Conservation (phyloP, 2,888 invertebrate species). For the Malthinus seriepunctatus region DNA sequence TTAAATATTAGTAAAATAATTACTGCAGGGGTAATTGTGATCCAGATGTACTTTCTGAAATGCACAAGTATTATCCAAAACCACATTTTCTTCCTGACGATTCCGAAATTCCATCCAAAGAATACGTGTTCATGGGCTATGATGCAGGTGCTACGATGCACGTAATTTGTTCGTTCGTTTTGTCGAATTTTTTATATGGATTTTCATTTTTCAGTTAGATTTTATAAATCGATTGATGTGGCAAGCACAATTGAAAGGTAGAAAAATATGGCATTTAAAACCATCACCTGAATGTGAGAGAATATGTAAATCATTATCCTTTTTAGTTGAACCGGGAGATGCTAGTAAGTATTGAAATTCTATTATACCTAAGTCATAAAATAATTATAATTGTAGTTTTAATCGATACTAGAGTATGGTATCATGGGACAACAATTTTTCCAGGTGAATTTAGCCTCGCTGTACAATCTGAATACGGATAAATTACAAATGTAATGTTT, state of each 20-base stretch:
- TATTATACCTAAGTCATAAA: background rate
- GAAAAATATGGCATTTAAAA: conserved; percentile 81
- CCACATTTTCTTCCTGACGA: conserved; percentile 87
- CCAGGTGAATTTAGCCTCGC: conserved; percentile 83
- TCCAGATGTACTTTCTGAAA: conserved; percentile 71
- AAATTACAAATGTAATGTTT: conserved; percentile 35
- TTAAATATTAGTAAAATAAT: background rate
- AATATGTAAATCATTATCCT: conserved; percentile 72
- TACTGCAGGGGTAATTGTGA: conserved; percentile 80
- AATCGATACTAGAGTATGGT: conserved; percentile 90
- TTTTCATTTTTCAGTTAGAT: conserved; percentile 70
- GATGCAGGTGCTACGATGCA: conserved; percentile 91
- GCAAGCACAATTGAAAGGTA: conserved; percentile 89
- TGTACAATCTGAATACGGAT: conserved; percentile 91
- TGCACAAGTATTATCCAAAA: conserved; percentile 75
- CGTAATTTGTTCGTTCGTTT: conserved; percentile 66
- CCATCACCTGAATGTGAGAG: conserved; percentile 88
- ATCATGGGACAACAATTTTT: conserved; percentile 82
- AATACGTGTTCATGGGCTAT: conserved; percentile 91
- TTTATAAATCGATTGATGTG: conserved; percentile 90
- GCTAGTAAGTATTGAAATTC: conserved; percentile 62
- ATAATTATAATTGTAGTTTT: conserved; percentile 63
- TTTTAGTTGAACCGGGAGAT: conserved; percentile 84
- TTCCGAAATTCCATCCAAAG: conserved; percentile 85
- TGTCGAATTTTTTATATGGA: background rate